phyloP scores from a whole-genome alignment of 2,113 vertebrate species.

The Empidonax alnorum region DNA sequence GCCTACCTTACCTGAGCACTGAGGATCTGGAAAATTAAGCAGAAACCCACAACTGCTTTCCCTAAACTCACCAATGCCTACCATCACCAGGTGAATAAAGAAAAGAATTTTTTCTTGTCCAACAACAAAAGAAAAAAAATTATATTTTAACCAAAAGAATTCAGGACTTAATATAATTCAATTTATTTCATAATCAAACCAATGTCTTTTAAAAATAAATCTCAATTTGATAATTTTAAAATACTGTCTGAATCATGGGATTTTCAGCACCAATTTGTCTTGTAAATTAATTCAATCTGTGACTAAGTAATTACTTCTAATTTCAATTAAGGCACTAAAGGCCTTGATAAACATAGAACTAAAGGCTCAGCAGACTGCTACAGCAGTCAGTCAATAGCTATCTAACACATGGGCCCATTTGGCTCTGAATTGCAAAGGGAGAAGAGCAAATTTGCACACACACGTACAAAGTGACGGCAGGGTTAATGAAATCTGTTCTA shows the following conservation, averaged over 20 bases:
- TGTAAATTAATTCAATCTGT: not conserved
- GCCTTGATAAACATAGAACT: not conserved
- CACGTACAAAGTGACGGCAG: not conserved
- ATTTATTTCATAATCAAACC: not conserved
- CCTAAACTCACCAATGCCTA: not conserved
- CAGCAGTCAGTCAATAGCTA: not conserved
- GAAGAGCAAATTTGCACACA: rapidly evolving
- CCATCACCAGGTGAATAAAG: not conserved
- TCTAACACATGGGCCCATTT: rapidly evolving
- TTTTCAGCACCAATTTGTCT: not conserved
- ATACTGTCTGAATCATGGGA: not conserved
- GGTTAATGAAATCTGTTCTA: not conserved
- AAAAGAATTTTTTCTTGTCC: not conserved
- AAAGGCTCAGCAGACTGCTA: not conserved
- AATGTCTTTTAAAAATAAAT: not conserved
- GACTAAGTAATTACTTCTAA: not conserved
- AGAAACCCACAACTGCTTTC: not conserved
- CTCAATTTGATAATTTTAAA: not conserved
- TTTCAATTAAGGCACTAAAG: not conserved
- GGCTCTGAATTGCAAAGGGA: not conserved
- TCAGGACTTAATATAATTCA: not conserved
- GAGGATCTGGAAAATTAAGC: not conserved
- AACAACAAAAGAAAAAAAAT: not conserved
- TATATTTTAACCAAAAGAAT: not conserved
- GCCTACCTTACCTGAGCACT: not conserved